phyloP scores from a whole-genome alignment of 2,888 invertebrate genomes.

The Cyclophora albipunctata region DNA sequence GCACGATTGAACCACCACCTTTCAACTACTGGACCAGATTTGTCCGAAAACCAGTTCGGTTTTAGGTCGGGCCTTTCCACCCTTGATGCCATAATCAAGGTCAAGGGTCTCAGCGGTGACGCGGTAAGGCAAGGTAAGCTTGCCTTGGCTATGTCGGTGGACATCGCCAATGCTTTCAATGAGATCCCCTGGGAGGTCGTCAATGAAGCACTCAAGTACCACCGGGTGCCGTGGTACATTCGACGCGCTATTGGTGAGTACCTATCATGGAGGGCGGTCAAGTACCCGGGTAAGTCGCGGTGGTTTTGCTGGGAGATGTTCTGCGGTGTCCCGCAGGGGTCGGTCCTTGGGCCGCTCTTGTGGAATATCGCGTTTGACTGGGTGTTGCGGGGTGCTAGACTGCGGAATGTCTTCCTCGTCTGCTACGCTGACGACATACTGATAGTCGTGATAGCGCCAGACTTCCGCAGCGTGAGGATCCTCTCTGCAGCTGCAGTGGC shows the following conservation, averaged over 20 bases:
- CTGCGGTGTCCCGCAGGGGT: conserved; percentile 17
- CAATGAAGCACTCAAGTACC: conserved; percentile 9
- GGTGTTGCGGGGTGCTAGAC: conserved; percentile 5
- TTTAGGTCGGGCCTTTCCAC: neutral
- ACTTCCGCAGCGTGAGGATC: neutral
- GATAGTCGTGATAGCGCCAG: conserved; percentile 3
- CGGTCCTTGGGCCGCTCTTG: conserved; percentile 14
- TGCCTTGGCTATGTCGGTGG: conserved; percentile 14
- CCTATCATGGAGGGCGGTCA: neutral
- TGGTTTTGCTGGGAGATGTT: neutral
- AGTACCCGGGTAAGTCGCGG: neutral
- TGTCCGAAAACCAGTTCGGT: neutral
- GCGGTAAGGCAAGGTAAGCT: conserved; percentile 7
- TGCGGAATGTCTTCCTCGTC: neutral
- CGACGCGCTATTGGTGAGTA: conserved; percentile 5
- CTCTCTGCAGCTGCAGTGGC: conserved; percentile 10
- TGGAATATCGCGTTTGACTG: conserved; percentile 20
- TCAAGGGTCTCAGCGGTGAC: neutral
- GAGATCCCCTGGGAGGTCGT: conserved; percentile 11
- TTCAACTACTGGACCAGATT: neutral
- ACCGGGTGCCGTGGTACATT: conserved; percentile 13
- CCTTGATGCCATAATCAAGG: neutral
- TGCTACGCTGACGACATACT: conserved; percentile 21
- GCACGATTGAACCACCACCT: neutral
- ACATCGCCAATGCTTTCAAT: conserved; percentile 21